phyloP scores from a whole-genome alignment of 2,797 vertebrate species.

The Myotis vivesi region DNA sequence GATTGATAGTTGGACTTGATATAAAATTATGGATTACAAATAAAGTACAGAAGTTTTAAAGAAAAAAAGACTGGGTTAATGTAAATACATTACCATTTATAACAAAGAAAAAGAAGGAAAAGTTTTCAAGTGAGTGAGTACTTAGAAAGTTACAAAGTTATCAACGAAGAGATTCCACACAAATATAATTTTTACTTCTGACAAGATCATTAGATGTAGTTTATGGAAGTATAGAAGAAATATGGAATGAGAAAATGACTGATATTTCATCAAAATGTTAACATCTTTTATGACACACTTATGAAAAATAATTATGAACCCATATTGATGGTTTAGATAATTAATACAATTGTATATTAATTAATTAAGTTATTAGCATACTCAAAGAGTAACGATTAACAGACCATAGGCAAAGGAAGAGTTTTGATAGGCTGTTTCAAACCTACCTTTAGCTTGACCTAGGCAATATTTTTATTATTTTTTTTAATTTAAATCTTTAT shows the following conservation, averaged over 20 bases:
- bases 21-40: constrained; percentile 35
- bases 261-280: constrained; percentile 30
- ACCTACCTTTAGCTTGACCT: not conserved
- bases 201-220: constrained; percentile 23
- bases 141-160: constrained; percentile 23
- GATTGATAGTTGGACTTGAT: not conserved
- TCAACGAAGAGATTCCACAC: constrained; percentile 27
- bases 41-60: constrained; percentile 31
- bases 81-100: constrained; percentile 12
- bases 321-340: not conserved
- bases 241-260: not conserved
- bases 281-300: not conserved
- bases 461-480: constrained; percentile 18
- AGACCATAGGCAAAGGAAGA: not conserved
- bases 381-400: constrained; percentile 27
- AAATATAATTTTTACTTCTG: constrained; percentile 49
- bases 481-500: no score
- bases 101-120: not conserved
- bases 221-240: constrained; percentile 19
- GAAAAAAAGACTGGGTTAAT: not conserved
- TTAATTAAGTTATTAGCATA: not conserved
- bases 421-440: constrained; percentile 3
- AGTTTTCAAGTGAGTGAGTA: not conserved
- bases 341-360: constrained; percentile 16
- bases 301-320: not conserved